phyloP scores from a whole-genome alignment of 1,140 invertebrate genomes.

The Bombus fervidus region DNA sequence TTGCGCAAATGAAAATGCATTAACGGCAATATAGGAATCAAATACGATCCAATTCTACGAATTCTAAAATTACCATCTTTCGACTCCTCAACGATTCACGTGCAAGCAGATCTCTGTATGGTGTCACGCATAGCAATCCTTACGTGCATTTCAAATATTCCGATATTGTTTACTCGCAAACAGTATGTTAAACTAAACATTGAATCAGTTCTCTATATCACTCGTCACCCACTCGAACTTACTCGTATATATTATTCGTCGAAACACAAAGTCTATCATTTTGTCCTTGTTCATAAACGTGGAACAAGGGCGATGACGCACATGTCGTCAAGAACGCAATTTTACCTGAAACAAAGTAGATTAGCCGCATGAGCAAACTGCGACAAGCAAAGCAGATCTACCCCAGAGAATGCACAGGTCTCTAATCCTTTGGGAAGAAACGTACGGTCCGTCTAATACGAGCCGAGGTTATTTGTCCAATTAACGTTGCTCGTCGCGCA shows the following conservation, averaged over 20 bases:
- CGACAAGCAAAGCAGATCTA: background rate
- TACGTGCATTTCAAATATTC: background rate
- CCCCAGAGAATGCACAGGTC: background rate
- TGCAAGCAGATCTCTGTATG: background rate
- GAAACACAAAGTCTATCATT: background rate
- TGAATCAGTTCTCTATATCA: background rate
- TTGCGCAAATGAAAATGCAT: too few species aligned
- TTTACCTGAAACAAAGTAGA: background rate
- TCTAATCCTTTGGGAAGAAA: constrained; percentile 1
- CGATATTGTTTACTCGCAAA: background rate
- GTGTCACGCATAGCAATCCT: background rate
- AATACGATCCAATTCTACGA: too few species aligned
- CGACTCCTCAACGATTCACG: background rate
- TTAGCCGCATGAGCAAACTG: background rate
- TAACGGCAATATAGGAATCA: too few species aligned
- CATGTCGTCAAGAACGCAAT: background rate
- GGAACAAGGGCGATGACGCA: background rate
- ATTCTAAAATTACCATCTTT: too few species aligned
- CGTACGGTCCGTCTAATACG: background rate
- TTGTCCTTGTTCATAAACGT: background rate
- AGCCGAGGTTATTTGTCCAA: constrained; percentile 48
- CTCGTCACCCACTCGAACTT: background rate
- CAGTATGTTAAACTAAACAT: background rate
- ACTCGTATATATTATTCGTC: background rate
- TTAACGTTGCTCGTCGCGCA: constrained; percentile 24